These are phyloP conservation scores for Erebia palarica DNA, from an alignment of 2,888 invertebrate genomes.

Conservation along the genomic window DNA sequence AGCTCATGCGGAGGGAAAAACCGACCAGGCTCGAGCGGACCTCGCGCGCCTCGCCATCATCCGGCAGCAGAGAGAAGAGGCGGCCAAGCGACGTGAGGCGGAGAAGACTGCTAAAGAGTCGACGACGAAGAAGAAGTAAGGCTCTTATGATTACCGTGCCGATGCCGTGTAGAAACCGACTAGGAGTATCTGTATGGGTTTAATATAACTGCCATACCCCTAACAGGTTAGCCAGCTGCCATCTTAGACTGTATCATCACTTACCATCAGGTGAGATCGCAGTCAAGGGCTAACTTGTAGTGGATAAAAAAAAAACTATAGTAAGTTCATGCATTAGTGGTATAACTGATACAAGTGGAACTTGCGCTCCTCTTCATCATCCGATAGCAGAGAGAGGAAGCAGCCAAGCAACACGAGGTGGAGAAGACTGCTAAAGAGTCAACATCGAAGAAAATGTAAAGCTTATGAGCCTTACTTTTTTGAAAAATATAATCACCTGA, in stretches of 20 bases:
- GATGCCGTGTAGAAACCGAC: too few species aligned
- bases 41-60: constrained; percentile 96
- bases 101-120: constrained; percentile 5
- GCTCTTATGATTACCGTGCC: neutral
- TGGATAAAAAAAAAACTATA: too few species aligned
- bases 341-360: constrained; percentile 97
- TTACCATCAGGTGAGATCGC: too few species aligned
- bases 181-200: too few species aligned
- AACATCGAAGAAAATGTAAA: constrained; percentile 65
- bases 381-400: constrained; percentile 96
- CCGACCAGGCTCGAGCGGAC: constrained; percentile 97
- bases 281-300: too few species aligned
- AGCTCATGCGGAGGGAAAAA: constrained; percentile 96
- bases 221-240: too few species aligned
- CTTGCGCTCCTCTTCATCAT: constrained; percentile 96
- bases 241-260: too few species aligned
- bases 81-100: constrained; percentile 94
- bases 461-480: too few species aligned
- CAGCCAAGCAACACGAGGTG: constrained; percentile 94
- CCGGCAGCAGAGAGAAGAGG: constrained; percentile 96
- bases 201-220: too few species aligned
- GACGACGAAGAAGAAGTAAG: constrained; percentile 46
- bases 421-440: constrained; percentile 88
- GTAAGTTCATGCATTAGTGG: constrained; percentile 73
- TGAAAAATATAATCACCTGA: too few species aligned